Evolutionary conservation across 2,888 invertebrate species (phyloP).

Genomic region (Piscicola geometra): DNA sequence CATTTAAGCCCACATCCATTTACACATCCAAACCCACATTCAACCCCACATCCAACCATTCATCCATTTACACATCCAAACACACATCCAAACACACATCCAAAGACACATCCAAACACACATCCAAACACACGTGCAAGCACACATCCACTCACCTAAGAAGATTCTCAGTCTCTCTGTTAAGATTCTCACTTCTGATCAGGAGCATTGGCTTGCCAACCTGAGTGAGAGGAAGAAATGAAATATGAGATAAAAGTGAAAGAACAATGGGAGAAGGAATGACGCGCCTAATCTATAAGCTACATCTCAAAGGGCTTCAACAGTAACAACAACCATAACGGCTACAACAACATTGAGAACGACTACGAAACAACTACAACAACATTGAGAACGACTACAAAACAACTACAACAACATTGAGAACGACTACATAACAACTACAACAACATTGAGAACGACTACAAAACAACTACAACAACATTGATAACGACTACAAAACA

Average conservation of each 20-base stretch:
- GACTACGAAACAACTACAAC: too few relatives aligned
- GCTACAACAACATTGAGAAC: too few relatives aligned
- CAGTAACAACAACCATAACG: neutral
- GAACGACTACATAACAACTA: too few relatives aligned
- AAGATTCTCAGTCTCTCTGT: slow-evolving; percentile 66
- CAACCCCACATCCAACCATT: neutral
- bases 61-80: neutral
- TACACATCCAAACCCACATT: too few relatives aligned
- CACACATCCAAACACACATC: neutral
- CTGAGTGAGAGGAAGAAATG: neutral
- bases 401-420: too few relatives aligned
- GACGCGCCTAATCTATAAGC: neutral
- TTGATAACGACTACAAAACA: too few relatives aligned
- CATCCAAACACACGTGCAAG: neutral
- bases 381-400: too few relatives aligned
- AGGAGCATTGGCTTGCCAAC: slow-evolving; percentile 94
- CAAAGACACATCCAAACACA: neutral
- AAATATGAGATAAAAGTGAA: neutral
- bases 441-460: too few relatives aligned
- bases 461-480: too few relatives aligned
- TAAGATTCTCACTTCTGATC: slow-evolving; percentile 89
- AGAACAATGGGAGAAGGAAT: neutral
- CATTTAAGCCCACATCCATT: too few relatives aligned
- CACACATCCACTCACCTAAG: slow-evolving; percentile 49
- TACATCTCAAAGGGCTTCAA: neutral